Percentiles rank a stretch among this genome's conserved stretches.
phyloP scores from a whole-genome alignment of 2,888 invertebrate genomes.

The Drosophila austrosaltans region DNA sequence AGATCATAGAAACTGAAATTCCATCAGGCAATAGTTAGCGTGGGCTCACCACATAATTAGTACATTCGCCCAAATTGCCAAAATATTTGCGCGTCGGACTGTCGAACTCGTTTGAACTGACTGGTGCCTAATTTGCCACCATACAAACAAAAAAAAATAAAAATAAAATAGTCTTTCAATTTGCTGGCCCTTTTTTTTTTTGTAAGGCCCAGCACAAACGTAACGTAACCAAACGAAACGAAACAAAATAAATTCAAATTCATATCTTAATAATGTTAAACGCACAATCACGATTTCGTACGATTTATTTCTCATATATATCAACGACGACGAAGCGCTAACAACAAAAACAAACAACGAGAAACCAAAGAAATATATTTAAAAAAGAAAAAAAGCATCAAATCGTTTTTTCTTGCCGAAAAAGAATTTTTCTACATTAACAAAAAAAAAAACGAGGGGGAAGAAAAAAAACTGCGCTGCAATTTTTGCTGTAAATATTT shows the following conservation, averaged over 20 bases:
- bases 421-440: slow-evolving; percentile 29
- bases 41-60: slow-evolving; percentile 33
- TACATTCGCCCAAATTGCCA: slow-evolving; percentile 34
- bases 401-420: slow-evolving; percentile 12
- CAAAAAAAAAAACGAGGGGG: slow-evolving; percentile 18
- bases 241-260: slow-evolving; percentile 30
- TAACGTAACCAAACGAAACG: neutral
- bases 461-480: slow-evolving; percentile 6
- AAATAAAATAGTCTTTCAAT: neutral
- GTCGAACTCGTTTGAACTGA: slow-evolving; percentile 9
- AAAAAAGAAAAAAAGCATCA: slow-evolving; percentile 8
- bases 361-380: slow-evolving; percentile 29
- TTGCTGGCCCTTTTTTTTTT: slow-evolving; percentile 7
- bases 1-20: neutral
- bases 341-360: slow-evolving; percentile 58
- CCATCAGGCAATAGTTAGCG: slow-evolving; percentile 29
- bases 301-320: slow-evolving; percentile 59
- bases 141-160: neutral
- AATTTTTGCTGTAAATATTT: slow-evolving; percentile 47
- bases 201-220: neutral
- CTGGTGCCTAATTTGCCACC: slow-evolving; percentile 4
- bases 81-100: slow-evolving; percentile 35
- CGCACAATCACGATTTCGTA: slow-evolving; percentile 65
- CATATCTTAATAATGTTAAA: slow-evolving; percentile 70
- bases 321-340: slow-evolving; percentile 60